These are phyloP conservation scores for Parazoanthus atlanticus DNA, from an alignment of 92 coral and sea anemone genomes.

Conservation along the genomic window DNA sequence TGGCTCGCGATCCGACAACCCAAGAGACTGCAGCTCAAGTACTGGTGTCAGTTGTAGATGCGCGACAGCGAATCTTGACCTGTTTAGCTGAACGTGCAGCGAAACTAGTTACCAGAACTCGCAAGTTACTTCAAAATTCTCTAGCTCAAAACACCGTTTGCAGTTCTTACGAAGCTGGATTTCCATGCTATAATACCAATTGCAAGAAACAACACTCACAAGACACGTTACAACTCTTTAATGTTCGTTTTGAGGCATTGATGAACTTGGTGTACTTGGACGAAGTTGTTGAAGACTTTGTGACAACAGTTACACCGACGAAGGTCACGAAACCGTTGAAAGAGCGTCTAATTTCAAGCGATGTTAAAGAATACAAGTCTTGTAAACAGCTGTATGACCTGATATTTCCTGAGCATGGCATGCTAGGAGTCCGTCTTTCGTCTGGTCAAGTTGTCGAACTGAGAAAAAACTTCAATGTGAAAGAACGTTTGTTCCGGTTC, in stretches of 20 bases:
- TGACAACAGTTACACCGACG: neutral
- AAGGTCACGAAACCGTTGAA: constrained; percentile 1
- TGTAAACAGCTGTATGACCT: constrained; percentile 55
- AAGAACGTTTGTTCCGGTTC: constrained; percentile 52
- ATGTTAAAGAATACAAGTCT: constrained; percentile 27
- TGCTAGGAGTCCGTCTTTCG: constrained; percentile 3
- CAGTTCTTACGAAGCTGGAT: constrained; percentile 19
- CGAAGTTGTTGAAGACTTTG: constrained; percentile 48
- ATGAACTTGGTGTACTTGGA: constrained; percentile 64
- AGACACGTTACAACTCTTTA: constrained; percentile 42
- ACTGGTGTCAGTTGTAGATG: constrained; percentile 48
- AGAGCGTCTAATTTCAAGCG: neutral
- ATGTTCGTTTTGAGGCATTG: constrained; percentile 56
- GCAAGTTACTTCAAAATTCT: constrained; percentile 14
- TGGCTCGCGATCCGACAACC: constrained; percentile 36
- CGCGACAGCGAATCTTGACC: constrained; percentile 46
- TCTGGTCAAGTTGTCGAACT: constrained; percentile 11
- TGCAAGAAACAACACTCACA: constrained; percentile 45
- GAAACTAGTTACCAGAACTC: constrained; percentile 32
- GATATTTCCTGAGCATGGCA: constrained; percentile 57
- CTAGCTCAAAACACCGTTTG: constrained; percentile 19
- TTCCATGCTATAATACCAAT: constrained; percentile 11
- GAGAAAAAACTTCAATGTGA: constrained; percentile 24
- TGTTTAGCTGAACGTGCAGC: constrained; percentile 34
- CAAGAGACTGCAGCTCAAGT: constrained; percentile 23